Evolutionary conservation across 2,113 vertebrate species (phyloP), one percentile per base, ranked within the genome.

Genomic region (Alouatta palliata): DNA sequence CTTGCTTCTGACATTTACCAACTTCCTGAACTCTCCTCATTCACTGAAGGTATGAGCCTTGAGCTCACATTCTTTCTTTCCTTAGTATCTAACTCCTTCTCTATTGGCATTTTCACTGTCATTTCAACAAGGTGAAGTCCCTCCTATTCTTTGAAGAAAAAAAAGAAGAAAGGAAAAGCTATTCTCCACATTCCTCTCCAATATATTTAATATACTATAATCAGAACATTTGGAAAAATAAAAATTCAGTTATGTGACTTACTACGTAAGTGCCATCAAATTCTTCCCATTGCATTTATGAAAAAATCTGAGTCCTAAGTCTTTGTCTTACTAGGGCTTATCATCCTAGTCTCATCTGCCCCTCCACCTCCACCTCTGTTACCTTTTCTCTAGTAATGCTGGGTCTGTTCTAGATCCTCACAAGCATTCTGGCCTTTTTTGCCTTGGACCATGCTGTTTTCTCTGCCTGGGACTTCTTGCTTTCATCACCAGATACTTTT

Each of bases 41-140:
- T 73, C 73, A 27, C 25, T 8, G 1, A 27, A 12, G 66, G 23
- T 17, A 6, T 37, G 12, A 23, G 3, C 20, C 20, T 45, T 56
- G 61, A 49, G 14, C 43, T 82, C 8, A 4, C 25, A 12, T 92
- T 81, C 58, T 77, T 56, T 54, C 23, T 64, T 56, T 76, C 12
- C 66, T 87, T 27, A 56, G 0, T 17, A 77, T 56, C 80, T 82
- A 92, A 71, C 16, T 2, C 68, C 23, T 43, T 84, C 30, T 68
- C 47, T 49, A 7, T 1, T 37, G 10, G 56, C 75, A 19, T 96
- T 94, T 76, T 58, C 30, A 61, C 27, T 3, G 12, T 4, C 45
- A 82, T 89, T 93, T 91, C 45, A 75, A 79, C 8, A 88, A 95
- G 77, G 21, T 54, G 6, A 70, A 64, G 40, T 45, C 25, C 12